Evolutionary conservation across 2,888 invertebrate species (phyloP).

Genomic region (Acanthopleura granulata): DNA sequence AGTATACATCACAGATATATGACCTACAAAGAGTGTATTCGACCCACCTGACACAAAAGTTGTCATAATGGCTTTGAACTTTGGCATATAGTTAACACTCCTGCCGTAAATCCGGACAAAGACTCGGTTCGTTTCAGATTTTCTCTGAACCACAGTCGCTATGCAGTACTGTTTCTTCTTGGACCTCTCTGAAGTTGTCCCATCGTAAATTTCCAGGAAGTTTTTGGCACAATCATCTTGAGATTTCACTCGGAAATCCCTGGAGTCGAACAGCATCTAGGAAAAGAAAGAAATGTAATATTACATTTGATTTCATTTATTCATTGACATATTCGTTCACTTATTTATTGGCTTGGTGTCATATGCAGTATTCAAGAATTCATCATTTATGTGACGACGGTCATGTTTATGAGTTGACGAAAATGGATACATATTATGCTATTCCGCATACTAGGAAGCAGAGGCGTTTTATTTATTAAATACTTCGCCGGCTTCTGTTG

Average conservation of each 20-base stretch:
- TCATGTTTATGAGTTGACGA: too few species aligned
- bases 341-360: too few species aligned
- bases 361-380: too few species aligned
- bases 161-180: conserved; percentile 42
- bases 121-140: conserved; percentile 50
- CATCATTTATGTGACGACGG: too few species aligned
- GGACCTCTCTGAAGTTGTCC: conserved; percentile 47
- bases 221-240: conserved; percentile 50
- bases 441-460: too few species aligned
- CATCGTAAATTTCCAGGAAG: conserved; percentile 59
- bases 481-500: too few species aligned
- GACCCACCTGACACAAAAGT: not conserved
- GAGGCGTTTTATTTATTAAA: too few species aligned
- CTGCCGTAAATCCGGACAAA: conserved; percentile 47
- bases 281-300: not conserved
- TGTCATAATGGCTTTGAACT: conserved; percentile 10
- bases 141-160: conserved; percentile 39
- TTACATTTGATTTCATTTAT: too few species aligned
- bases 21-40: not conserved
- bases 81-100: conserved; percentile 9
- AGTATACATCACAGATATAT: too few species aligned
- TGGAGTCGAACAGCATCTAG: conserved; percentile 5
- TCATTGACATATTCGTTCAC: too few species aligned
- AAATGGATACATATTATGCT: too few species aligned
- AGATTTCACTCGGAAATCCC: conserved; percentile 2